These are phyloP conservation scores for Hippocampus comes DNA, from an alignment of 2,113 vertebrate genomes.

Conservation along the genomic window DNA sequence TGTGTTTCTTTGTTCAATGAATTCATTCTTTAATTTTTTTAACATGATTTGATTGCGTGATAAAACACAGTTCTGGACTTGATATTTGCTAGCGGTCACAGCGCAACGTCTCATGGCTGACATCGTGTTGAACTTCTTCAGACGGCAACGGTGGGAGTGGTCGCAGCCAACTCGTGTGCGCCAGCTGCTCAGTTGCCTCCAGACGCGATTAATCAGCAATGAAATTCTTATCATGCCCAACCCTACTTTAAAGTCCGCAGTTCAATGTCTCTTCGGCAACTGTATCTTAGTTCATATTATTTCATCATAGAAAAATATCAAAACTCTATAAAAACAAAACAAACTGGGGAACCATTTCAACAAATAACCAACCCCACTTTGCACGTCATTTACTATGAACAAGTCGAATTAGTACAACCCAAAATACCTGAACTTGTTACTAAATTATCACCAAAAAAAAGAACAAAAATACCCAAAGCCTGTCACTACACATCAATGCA, in stretches of 20 bases:
- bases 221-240: background rate
- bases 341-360: background rate
- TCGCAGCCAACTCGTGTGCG: background rate
- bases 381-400: conserved; percentile 2
- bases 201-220: background rate
- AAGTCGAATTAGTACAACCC: conserved; percentile 4
- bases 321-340: conserved; percentile 21
- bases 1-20: background rate
- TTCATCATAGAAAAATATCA: conserved; percentile 17
- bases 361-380: conserved; percentile 8
- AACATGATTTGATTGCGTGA: background rate
- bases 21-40: background rate
- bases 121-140: background rate
- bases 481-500: background rate
- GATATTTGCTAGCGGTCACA: no score
- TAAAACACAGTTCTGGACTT: background rate
- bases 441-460: conserved; percentile 11
- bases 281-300: conserved; percentile 12
- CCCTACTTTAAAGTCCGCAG: background rate
- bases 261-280: background rate
- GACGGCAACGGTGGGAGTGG: background rate
- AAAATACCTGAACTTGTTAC: conserved; percentile 24
- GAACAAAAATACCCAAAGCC: conserved; percentile 11
- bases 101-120: background rate
- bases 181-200: background rate